Evolutionary conservation across 2,113 vertebrate species (phyloP), one percentile per base, ranked within the genome.

Genomic region (Melanocharis versteri): DNA sequence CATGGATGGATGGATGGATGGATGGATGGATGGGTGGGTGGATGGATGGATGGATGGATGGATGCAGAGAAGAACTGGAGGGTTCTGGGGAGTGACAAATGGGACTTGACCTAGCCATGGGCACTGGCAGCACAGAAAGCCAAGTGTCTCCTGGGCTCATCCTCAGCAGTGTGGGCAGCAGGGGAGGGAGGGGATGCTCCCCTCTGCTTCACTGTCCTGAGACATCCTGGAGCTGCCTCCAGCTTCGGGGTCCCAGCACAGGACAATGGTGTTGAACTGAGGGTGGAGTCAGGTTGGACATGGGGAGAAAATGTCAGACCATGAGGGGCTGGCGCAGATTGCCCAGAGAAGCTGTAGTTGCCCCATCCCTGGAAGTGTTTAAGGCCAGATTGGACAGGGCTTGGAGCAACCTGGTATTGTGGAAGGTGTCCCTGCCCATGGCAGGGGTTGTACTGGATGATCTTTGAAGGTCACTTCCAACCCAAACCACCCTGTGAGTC

Each of bases 311-410:
- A 35, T 51, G 15, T 26, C 24, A n/a, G 37, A 13, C 5, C 31
- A 10, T 22, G 70, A 68, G 37, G 31, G 26, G 21, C 51, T 86
- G 51, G 61, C 83, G 50, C 61, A 58, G 37, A 26, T 0, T 51
- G 44, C 56, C 42, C 56, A 57, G 28, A 70, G 56, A 7, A 70
- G n/a, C 50, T 24, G 44, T 30, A 27, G 27, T 1, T 72, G 16
- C 12, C 60, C 31, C 28, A 50, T 44, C 40, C 17, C 17, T 68
- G 42, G 21, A 15, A 50, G 40, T 56, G 42, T 33, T 15, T 2
- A 40, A 35, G 44, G 37, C 3, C 26, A 40, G 2, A 1, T 0
- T 68, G 66, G 15, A 68, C 0, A 0, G 6, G 42, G 24, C 28
- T 42, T 47, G 57, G 75, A 62, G n/a, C 68, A 80, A 0, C 5